A percentile compares a stretch with the other conserved stretches of the same genome.
These are phyloP conservation scores for Rhinophrynus dorsalis DNA, from an alignment of 2,797 vertebrate genomes.

Conservation along the genomic window DNA sequence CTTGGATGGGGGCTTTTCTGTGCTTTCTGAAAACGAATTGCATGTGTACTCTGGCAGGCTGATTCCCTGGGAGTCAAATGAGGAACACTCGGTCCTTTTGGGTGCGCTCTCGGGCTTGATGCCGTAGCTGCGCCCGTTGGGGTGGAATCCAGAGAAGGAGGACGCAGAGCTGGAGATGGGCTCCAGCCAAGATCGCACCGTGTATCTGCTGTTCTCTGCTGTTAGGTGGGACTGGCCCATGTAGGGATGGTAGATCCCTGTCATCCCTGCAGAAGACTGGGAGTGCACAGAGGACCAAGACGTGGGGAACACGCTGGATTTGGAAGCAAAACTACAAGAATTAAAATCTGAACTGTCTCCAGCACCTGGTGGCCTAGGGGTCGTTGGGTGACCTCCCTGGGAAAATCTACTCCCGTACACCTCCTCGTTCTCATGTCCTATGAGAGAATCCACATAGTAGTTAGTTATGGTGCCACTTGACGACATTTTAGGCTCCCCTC, in stretches of 20 bases:
- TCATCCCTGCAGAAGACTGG: constrained; percentile 77
- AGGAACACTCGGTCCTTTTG: constrained; percentile 71
- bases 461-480: constrained; percentile 92
- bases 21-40: constrained; percentile 69
- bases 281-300: constrained; percentile 91
- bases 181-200: constrained; percentile 91
- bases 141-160: constrained; percentile 78
- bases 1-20: constrained; percentile 71
- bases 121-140: constrained; percentile 79
- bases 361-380: constrained; percentile 90
- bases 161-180: constrained; percentile 75
- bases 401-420: constrained; percentile 87
- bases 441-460: constrained; percentile 96
- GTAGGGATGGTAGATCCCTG: constrained; percentile 93
- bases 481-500: constrained; percentile 88
- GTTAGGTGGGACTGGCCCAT: constrained; percentile 87
- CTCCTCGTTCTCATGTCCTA: constrained; percentile 92
- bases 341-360: constrained; percentile 87
- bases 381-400: constrained; percentile 80
- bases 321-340: constrained; percentile 94
- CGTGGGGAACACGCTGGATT: constrained; percentile 87
- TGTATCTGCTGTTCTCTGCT: constrained; percentile 84
- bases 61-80: constrained; percentile 76
- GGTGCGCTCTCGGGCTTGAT: constrained; percentile 82
- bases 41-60: constrained; percentile 76